Conservation (phyloP, 1,140 invertebrate species). For the Pristionchus pacificus region DNA sequence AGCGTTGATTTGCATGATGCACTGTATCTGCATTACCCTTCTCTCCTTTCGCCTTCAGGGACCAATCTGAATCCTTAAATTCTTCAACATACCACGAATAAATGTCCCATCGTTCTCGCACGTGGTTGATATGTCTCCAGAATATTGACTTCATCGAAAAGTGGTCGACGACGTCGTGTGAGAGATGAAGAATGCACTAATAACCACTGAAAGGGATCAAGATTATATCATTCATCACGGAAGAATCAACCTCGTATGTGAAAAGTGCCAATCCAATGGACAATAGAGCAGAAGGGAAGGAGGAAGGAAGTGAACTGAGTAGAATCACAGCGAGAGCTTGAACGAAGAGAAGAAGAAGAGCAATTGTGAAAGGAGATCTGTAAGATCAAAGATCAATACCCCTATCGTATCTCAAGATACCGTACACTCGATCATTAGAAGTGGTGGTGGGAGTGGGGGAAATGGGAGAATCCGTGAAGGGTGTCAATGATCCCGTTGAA, state of each 20-base stretch:
- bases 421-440: too few relatives aligned
- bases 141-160: constrained; percentile 46
- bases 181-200: constrained; percentile 27
- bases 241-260: background rate
- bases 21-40: background rate
- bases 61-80: constrained; percentile 1
- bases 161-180: constrained; percentile 36
- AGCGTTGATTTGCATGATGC: background rate
- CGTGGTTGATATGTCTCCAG: constrained; percentile 47
- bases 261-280: background rate
- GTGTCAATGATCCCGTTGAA: too few relatives aligned
- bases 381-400: background rate
- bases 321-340: background rate
- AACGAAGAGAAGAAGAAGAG: background rate
- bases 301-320: background rate
- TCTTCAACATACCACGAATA: constrained; percentile 27
- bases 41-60: background rate
- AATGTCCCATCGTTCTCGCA: constrained; percentile 40
- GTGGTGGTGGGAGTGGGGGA: too few relatives aligned
- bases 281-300: background rate
- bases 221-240: background rate
- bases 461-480: too few relatives aligned
- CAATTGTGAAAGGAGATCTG: background rate
- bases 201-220: constrained; percentile 36
- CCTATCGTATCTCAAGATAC: too few relatives aligned